Base-by-base conservation (phyloP, 2,113 vertebrate genomes). In the Passer montanus region DNA sequence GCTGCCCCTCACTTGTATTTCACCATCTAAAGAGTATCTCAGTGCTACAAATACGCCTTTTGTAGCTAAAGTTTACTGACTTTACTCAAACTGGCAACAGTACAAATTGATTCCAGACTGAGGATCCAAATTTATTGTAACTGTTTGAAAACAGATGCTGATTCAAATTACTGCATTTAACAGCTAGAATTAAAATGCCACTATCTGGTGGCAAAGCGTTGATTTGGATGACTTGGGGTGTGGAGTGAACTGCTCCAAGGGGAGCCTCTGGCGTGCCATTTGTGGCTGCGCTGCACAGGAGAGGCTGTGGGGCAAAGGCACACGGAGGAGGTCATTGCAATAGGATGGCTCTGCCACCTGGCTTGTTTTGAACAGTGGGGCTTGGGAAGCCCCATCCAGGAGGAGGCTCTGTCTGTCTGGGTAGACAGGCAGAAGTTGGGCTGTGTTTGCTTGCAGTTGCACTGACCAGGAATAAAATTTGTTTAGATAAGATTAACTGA, bases 141-240 rank as follows among this genome's bases (percentile, higher is more conserved):
- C 55, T 92, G 68, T 94, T 93, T 88, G 64, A 84, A 92, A 95
- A 89, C 44, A 86, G 60, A 92, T 69, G 49, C 72, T 75, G 30
- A 37, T 96, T 92, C 52, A 92, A 59, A 82, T 80, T 70, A n/a
- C 44, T 62, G 15, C 31, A 20, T 80, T 92, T 92, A 77, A 88
- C 37, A 84, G 28, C 59, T 33, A 43, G 78, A 85, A 90, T 63
- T 73, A 87, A 91, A 90, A 80, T 63, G 56, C 30, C 21, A 10
- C 87, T 93, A 47, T 92, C 47, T 89, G 55, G 16, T 77, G 79
- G 55, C 62, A 44, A 77, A 20, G 52, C 9, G 0, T 55, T 90
- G 63, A 59, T 92, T 67, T 37, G 72, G 55, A 26, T 84, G 33
- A 62, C 26, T 66, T 53, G 31, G 63, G 41, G 37, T 59, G 5